Base-by-base conservation (phyloP, 2,797 vertebrate genomes). In the Ataeniobius toweri region DNA sequence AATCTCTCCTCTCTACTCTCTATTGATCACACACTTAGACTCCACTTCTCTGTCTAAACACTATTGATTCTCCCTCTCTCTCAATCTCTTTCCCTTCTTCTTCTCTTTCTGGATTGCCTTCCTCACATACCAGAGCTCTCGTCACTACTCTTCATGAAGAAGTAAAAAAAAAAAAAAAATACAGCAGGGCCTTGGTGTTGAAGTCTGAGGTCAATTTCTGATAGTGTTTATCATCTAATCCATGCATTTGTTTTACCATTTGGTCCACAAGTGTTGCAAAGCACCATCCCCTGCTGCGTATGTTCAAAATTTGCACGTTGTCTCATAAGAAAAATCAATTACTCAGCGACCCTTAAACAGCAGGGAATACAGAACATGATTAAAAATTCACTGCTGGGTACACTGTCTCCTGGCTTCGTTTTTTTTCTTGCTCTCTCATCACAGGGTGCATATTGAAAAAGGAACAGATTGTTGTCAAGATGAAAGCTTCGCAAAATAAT, bases 1-100 rank as follows among this genome's bases (percentile, higher is more conserved):
- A 95, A 95, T 95, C 94, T 95, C 94, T 94, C 94, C 93, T 95
- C 94, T 95, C 93, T 95, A 90, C 89, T 95, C 87, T 94, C 94
- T 96, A 96, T 96, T 96, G 96, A 97, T 97, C 95, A 96, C 94
- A 92, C 96, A 95, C 96, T 96, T 96, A 96, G 94, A 95, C 92
- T 95, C 95, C 95, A 94, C 95, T 95, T 93, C 92, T 95, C 96
- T 96, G 95, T 96, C 95, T 97, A 96, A 97, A 96, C 95, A 95
- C 95, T 96, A 96, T 96, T 96, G 96, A 97, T 97, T 93, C 93
- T 86, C 94, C 90, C 94, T 94, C 93, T 94, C 92, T 89, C 93
- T 90, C 92, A 90, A 89, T 93, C 94, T 90, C 91, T 85, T 89
- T 89, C 86, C 86, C 88, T 86, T 88, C 88, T 87, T 83, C 77